phyloP scores from a whole-genome alignment of 2,797 vertebrate species.

The Lithobates pipiens region DNA sequence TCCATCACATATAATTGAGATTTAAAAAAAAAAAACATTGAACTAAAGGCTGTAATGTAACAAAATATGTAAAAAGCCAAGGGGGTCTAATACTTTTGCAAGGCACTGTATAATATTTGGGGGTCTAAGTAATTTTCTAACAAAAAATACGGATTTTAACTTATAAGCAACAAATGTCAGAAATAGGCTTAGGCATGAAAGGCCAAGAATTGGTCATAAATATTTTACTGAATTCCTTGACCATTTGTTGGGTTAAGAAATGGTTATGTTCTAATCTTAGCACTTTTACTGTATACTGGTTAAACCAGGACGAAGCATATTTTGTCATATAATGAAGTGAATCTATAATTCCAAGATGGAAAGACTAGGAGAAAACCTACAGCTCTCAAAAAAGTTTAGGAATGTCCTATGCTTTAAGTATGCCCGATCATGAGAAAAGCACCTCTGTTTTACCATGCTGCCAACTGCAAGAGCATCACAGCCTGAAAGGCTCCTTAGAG shows the following conservation, averaged over 20 bases:
- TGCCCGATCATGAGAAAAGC: conserved; percentile 57
- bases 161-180: no score
- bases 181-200: no score
- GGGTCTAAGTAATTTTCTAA: no score
- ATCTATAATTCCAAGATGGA: conserved; percentile 7
- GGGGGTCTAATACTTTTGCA: no score
- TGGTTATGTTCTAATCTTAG: neutral
- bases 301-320: neutral
- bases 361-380: conserved; percentile 38
- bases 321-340: conserved; percentile 1
- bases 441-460: conserved; percentile 58
- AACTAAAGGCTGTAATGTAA: no score
- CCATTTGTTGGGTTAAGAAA: neutral
- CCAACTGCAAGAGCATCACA: conserved; percentile 50
- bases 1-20: no score
- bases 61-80: no score
- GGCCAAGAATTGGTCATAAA: no score
- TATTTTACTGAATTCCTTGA: no score
- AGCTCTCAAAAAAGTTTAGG: conserved; percentile 37
- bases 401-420: conserved; percentile 51
- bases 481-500: conserved; percentile 59
- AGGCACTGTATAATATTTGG: no score
- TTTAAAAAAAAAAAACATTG: no score
- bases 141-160: no score
- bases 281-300: neutral